Base-by-base conservation (phyloP, 2,797 vertebrate genomes). In the Trachurus trachurus region DNA sequence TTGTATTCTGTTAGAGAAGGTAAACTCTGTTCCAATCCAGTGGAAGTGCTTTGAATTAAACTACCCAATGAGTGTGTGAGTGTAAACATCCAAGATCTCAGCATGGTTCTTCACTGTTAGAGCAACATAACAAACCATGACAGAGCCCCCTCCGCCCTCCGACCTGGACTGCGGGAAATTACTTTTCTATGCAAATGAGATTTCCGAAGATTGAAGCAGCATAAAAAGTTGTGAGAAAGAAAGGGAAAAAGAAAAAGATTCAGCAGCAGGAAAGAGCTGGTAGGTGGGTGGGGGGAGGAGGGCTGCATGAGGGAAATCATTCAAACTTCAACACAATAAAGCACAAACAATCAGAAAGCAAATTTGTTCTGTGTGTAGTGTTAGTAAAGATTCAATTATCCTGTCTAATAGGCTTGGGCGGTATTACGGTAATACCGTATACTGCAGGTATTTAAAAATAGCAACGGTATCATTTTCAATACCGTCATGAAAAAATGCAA, bases 191-290 rank as follows among this genome's bases (percentile, higher is more conserved):
- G 42, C 49, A 71, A 74, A 74, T 74, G 17, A 71, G 40, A 44
- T 63, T 34, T 74, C 13, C 29, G 2, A 15, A 72, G 67, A 87
- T 75, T 66, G 69, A 73, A 71, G 54, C 45, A 40, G 52, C 19
- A 54, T 31, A 58, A 9, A 50, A n/a, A 75, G 17, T 4, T 31
- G 26, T 10, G 19, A 49, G 47, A 60, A 73, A 45, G 42, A 34
- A 16, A 66, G n/a, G 65, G 49, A 52, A 42, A 22, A 66, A 26
- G 65, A 49, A 52, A 42, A 9, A 17, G 17, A 45, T 8, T n/a
- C n/a, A n/a, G 5, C 45, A 68, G 66, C 45, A 72, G 64, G 54
- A 16, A 29, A 45, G 42, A 42, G 45, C 26, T 16, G n/a, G 9
- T 21, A 9, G 21, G 26, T 16, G 4, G 13, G 26, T 26, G 0